These are phyloP conservation scores for Drosophila histrio DNA, from an alignment of 2,888 invertebrate genomes.

Conservation along the genomic window DNA sequence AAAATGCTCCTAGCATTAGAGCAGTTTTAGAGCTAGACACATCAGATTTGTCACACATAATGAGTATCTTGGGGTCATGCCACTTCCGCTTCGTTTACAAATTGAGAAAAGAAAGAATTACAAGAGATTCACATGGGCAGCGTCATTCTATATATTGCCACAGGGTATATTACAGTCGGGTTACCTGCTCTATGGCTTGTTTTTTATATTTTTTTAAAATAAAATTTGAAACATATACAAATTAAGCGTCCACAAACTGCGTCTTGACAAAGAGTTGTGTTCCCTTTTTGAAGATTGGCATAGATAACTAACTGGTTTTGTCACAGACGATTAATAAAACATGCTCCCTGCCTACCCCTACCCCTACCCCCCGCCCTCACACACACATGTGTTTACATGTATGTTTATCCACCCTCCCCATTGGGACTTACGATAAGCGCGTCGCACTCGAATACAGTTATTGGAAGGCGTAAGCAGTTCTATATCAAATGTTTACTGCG, in stretches of 20 bases:
- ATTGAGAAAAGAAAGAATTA: no score
- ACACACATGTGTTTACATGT: neutral
- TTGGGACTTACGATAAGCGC: constrained; percentile 24
- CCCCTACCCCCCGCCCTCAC: neutral
- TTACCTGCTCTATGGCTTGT: no score
- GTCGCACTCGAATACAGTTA: constrained; percentile 27
- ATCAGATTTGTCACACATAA: no score
- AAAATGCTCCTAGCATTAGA: no score
- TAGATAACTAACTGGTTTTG: constrained; percentile 33
- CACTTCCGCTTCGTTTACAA: no score
- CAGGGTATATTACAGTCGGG: no score
- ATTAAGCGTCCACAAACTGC: constrained; percentile 17
- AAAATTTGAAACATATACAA: no score
- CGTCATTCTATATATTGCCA: no score
- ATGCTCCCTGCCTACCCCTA: neutral
- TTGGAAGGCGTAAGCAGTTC: constrained; percentile 47
- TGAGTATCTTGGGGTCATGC: no score
- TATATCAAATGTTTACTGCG: constrained; percentile 26
- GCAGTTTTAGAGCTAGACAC: no score
- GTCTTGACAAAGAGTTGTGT: constrained; percentile 1
- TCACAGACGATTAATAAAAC: constrained; percentile 34
- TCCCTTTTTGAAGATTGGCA: constrained; percentile 29
- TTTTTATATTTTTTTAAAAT: no score
- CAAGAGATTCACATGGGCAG: no score
- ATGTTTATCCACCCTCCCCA: constrained; percentile 14